Percentiles rank a stretch among this genome's conserved stretches.
Conservation (phyloP, 2,113 vertebrate species). For the Eclectus roratus region DNA sequence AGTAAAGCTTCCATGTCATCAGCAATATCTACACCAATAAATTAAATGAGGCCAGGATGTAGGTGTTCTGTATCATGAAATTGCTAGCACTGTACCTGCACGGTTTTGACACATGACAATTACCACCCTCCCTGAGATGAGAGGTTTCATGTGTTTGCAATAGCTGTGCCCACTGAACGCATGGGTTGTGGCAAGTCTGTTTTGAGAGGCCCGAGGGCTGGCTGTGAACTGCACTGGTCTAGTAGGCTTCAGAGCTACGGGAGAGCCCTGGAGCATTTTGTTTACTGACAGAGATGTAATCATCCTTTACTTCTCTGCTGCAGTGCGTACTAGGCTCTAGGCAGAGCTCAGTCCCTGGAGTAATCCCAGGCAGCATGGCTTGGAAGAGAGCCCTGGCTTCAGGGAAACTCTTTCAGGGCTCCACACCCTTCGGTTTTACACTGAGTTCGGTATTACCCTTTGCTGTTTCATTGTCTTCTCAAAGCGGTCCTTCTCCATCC, state of each 20-base stretch:
- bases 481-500: not conserved
- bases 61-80: not conserved
- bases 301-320: not conserved
- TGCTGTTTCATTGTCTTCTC: not conserved
- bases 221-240: not conserved
- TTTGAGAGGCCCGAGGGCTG: not conserved
- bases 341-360: not conserved
- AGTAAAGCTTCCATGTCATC: not conserved
- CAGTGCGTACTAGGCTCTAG: fast-evolving
- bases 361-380: not conserved
- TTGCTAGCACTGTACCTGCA: not conserved
- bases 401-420: not conserved
- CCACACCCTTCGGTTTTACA: not conserved
- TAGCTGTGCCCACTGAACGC: not conserved
- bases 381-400: not conserved
- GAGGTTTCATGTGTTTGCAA: not conserved
- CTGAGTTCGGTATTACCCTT: not conserved
- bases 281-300: not conserved
- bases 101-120: not conserved
- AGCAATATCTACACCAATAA: not conserved
- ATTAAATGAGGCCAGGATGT: not conserved
- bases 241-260: not conserved
- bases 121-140: fast-evolving
- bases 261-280: not conserved
- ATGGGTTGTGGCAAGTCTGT: not conserved